Evolutionary conservation across 2,888 invertebrate species (phyloP).

Genomic region (Hypsopygia costalis): DNA sequence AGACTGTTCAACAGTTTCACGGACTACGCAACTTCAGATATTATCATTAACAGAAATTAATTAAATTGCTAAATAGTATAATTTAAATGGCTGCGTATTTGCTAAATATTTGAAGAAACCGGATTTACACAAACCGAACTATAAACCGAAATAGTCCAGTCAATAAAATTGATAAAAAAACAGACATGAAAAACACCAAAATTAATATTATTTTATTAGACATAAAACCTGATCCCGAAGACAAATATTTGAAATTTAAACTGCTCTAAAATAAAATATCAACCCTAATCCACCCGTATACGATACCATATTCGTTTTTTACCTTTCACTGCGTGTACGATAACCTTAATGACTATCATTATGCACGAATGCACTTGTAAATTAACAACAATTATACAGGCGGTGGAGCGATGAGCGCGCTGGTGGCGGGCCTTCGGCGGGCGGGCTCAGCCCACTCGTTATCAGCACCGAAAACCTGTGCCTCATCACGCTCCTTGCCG

Average conservation of each 20-base stretch:
- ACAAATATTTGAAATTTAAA: too few species aligned
- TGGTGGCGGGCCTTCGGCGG: conserved; percentile 70
- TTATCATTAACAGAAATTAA: neutral
- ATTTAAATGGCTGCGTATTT: neutral
- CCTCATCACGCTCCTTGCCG: conserved; percentile 84
- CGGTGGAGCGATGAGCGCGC: conserved; percentile 70
- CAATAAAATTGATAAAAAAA: too few species aligned
- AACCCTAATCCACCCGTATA: too few species aligned
- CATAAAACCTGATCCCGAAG: too few species aligned
- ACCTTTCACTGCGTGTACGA: neutral
- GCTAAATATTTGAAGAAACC: too few species aligned
- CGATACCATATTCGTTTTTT: too few species aligned
- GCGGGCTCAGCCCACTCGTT: conserved; percentile 75
- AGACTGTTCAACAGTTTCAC: neutral
- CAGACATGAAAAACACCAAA: too few species aligned
- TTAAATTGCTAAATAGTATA: neutral
- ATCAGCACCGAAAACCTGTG: conserved; percentile 70
- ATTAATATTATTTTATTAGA: too few species aligned
- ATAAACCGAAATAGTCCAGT: too few species aligned
- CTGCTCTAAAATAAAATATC: too few species aligned
- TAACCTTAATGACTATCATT: neutral
- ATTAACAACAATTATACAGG: conserved; percentile 28
- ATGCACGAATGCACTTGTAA: neutral
- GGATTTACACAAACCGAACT: too few species aligned
- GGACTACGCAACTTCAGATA: neutral